Conservation (phyloP, 2,888 invertebrate species). For the Galerucella nymphaeae region DNA sequence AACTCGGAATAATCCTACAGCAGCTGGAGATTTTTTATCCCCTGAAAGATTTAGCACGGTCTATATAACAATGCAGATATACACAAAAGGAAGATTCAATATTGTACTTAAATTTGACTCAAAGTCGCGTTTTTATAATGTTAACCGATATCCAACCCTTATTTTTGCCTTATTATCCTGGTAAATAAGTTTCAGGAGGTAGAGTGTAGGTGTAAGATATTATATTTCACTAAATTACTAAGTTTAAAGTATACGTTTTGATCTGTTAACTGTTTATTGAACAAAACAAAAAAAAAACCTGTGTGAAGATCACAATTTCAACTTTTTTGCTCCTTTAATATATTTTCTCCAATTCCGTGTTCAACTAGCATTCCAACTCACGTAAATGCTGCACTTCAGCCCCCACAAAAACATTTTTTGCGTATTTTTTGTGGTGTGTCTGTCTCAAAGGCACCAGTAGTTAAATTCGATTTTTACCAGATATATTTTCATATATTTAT, state of each 20-base stretch:
- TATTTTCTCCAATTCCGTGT: too few relatives aligned
- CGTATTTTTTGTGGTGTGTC: too few relatives aligned
- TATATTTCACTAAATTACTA: constrained; percentile 10
- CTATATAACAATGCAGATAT: constrained; percentile 8
- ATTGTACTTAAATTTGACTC: constrained; percentile 21
- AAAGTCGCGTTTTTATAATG: constrained; percentile 8
- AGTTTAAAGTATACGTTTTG: background rate
- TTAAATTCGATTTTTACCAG: too few relatives aligned
- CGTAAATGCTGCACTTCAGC: too few relatives aligned
- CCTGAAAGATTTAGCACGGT: constrained; percentile 3
- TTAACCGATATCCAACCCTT: constrained; percentile 18
- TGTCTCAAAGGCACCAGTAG: too few relatives aligned
- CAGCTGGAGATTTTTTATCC: background rate
- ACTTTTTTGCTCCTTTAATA: too few relatives aligned
- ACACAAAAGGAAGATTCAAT: constrained; percentile 25
- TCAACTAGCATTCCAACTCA: too few relatives aligned
- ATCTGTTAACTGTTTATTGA: background rate
- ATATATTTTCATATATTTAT: too few relatives aligned
- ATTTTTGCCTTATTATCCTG: constrained; percentile 37
- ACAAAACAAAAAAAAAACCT: too few relatives aligned
- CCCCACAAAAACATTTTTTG: too few relatives aligned
- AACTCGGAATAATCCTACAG: background rate
- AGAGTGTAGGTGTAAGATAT: constrained; percentile 36
- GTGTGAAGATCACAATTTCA: too few relatives aligned
- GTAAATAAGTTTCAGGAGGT: constrained; percentile 41